Evolutionary conservation across 2,113 vertebrate genomes (phyloP), one percentile per base, ranked within the genome.

Genomic region (Motacilla alba): DNA sequence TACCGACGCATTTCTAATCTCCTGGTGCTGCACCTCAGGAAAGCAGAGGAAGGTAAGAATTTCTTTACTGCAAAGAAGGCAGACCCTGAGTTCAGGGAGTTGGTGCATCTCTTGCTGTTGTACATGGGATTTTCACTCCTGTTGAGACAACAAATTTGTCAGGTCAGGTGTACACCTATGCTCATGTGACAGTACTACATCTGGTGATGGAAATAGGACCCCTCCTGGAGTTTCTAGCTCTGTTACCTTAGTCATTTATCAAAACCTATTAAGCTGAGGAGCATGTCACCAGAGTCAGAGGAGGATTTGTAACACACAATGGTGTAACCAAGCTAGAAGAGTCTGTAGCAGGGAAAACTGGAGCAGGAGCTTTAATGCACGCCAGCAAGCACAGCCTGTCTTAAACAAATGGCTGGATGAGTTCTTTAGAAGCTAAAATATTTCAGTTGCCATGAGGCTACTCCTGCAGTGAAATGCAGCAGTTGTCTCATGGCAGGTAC

Each of bases 1-100:
- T 99, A 99, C 97, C 98, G 97, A 33, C 98, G 99, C 16, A 98
- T 99, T 97, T 99, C 99, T 46, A 99, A 99, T 94, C 98, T 99
- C 83, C 96, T 99, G 56, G 99, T 99, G 50, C 98, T 99, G 89
- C 99, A 99, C 93, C 98, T 99, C 86, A 98, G 99, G 83, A 98
- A 97, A 91, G 96, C 98, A 43, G 99, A 99, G 73, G 99, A 99
- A 95, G 99, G 99, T 99, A 53, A 98, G 95, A 26, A 90, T 62
- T 37, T 31, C 7, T 39, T 73, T 19, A 11, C 23, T 68, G 19
- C 58, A 67, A 60, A 44, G 31, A 4, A 3, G 3, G 55, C 31
- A 63, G 46, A 66, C 31, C 21, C 21, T 53, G 44, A 62, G 14
- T 56, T 83, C 53, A 47, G 50, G 41, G 18, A 26, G n/a, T 64